Evolutionary conservation across 2,888 invertebrate species (phyloP), one percentile per base, ranked within the genome.

Genomic region (Hyppa rectilinea): DNA sequence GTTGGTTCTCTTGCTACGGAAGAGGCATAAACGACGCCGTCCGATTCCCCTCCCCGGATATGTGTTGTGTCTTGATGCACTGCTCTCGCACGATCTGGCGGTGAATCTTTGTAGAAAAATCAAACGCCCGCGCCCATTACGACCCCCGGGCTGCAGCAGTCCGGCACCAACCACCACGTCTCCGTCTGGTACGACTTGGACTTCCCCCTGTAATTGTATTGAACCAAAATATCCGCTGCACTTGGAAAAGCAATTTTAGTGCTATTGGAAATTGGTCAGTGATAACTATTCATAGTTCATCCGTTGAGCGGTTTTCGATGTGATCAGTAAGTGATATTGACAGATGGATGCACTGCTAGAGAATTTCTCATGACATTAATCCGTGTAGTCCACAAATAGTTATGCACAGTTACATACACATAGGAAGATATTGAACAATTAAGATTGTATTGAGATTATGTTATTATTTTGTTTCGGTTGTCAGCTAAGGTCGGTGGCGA

Each of bases 381-480:
- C 23, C 17, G 40, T 20, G 7, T 49, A 20, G 20, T 31, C 4
- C 14, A 20, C 1, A 29, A 4, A 34, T 5, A n/a, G n/a, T n/a
- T n/a, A 47, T 26, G n/a, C n/a, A 36, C 6, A 20, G 20, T 45
- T 49, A 34, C 26, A 4, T 45, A 36, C 36, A 47, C 14, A 17
- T 34, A 66, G n/a, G n/a, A 17, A 56, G 6, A 58, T 40, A 40
- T 69, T 52, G 43, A 29, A 20, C 34, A 20, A 40, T 10, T 34
- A 34, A 20, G 20, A 14, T 40, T 40, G 9, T 49, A 50, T 59
- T 29, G 29, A 36, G 20, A 40, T 40, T 20, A 26, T 58, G 38
- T 14, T 40, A 20, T 52, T 36, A 20, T 45, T 29, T 14, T 12
- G n/a, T 34, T 23, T 71, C 70, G 36, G 36, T 69, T 71, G n/a